phyloP scores from a whole-genome alignment of 2,888 invertebrate species.

The Tholera decimalis region DNA sequence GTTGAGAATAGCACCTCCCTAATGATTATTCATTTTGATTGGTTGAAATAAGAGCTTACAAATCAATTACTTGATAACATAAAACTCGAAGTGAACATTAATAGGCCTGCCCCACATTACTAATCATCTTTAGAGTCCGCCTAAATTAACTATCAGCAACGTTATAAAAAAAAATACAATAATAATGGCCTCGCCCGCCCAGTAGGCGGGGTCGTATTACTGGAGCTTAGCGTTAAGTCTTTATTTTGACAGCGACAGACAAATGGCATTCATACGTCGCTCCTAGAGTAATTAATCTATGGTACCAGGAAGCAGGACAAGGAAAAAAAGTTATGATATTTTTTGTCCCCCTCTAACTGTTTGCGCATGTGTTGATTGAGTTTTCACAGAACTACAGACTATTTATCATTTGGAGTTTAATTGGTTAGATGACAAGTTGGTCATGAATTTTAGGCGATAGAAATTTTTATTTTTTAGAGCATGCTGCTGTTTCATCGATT shows the following conservation, averaged over 20 bases:
- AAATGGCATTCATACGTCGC: constrained; percentile 83
- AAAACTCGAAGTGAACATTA: not conserved
- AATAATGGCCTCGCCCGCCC: constrained; percentile 74
- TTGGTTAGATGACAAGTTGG: constrained; percentile 43
- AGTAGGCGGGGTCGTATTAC: constrained; percentile 85
- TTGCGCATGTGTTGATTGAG: constrained; percentile 74
- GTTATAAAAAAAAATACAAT: constrained; percentile 39
- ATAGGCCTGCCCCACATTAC: too few relatives aligned
- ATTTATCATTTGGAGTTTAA: constrained; percentile 62
- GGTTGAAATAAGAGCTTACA: not conserved
- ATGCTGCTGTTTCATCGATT: not conserved
- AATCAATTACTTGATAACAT: too few relatives aligned
- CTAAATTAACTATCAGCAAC: constrained; percentile 56
- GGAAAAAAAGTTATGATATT: constrained; percentile 74
- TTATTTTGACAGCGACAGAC: constrained; percentile 89
- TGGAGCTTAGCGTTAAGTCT: constrained; percentile 77
- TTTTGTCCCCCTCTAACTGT: constrained; percentile 75
- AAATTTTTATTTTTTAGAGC: not conserved
- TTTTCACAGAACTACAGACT: constrained; percentile 62
- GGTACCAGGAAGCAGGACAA: constrained; percentile 76
- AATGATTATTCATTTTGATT: not conserved
- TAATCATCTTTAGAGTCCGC: constrained; percentile 41
- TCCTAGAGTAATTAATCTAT: constrained; percentile 77
- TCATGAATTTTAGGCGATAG: constrained; percentile 8
- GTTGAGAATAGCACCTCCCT: not conserved